A percentile compares a stretch with the other conserved stretches of the same genome.
phyloP scores from a whole-genome alignment of 2,113 vertebrate species.

The Hypomesus transpacificus region DNA sequence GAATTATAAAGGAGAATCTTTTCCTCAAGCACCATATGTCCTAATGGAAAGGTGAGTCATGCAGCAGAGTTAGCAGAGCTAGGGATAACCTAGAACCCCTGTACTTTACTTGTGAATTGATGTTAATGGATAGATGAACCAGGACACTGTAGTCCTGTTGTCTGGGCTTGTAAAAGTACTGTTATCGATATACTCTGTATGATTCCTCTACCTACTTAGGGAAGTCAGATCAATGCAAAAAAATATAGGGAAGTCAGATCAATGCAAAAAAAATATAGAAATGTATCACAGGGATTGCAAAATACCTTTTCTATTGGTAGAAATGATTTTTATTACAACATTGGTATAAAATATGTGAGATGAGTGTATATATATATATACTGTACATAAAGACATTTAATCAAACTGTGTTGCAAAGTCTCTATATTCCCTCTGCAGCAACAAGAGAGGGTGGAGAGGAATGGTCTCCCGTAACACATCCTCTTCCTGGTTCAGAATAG shows the following conservation, averaged over 20 bases:
- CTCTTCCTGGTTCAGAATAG: neutral
- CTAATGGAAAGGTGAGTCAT: no score
- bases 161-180: no score
- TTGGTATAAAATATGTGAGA: neutral
- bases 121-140: no score
- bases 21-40: no score
- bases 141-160: no score
- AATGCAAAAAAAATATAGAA: neutral
- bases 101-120: no score
- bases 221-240: neutral
- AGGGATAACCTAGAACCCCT: no score
- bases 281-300: neutral
- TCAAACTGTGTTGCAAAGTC: neutral
- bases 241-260: no score
- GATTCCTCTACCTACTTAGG: neutral
- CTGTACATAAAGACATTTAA: conserved; percentile 6
- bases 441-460: neutral
- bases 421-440: neutral
- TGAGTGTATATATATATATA: neutral
- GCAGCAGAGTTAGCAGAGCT: no score
- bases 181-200: no score
- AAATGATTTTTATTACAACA: neutral
- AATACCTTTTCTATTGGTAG: neutral
- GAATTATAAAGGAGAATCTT: no score
- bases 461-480: neutral